Base-by-base conservation (phyloP, 2,888 invertebrate genomes). In the Stenchaetothrips biformis region DNA sequence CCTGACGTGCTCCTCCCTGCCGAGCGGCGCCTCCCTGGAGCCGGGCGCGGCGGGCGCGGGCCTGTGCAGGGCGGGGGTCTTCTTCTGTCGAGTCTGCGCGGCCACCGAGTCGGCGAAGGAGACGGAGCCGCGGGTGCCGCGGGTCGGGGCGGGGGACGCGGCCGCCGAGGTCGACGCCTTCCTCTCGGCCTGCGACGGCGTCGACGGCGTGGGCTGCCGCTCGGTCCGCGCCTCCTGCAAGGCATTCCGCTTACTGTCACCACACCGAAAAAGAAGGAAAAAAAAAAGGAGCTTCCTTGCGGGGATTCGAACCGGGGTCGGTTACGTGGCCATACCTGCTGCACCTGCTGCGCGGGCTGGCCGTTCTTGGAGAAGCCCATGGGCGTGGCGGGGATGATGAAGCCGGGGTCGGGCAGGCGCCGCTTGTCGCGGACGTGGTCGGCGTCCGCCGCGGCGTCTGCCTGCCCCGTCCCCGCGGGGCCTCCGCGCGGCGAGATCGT, bases 141-240 rank as follows among this genome's bases (percentile, higher is more conserved):
- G 59, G 59, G 59, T 59, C 2, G 4, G 18, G 18, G 77, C 37
- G 74, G 48, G 47, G 0, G 80, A 67, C 77, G 77, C 16, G 37
- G 27, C 79, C 48, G 25, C 78, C 25, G 4, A 2, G 21, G 27
- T 2, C 18, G 18, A 25, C 18, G 47, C 48, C 49, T 25, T 47
- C 48, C 48, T 11, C 79, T 80, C 49, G 37, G 47, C 80, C 80
- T 80, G 77, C 27, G 49, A 48, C 27, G 80, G 48, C 9, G 21
- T n/a, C 78, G 37, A 16, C 67, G 49, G 48, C 80, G 47, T 27
- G 18, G 48, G 48, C 80, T 21, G 48, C 79, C 53, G 80, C 49
- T 79, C 53, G 27, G 67, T 16, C 67, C 81, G 80, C 85, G 82
- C 78, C 11, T 48, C 80, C 67, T 37, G 37, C 1, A 4, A 37